These are phyloP conservation scores for Ferdinandea cuprea DNA, from an alignment of 2,888 invertebrate species.

Conservation along the genomic window DNA sequence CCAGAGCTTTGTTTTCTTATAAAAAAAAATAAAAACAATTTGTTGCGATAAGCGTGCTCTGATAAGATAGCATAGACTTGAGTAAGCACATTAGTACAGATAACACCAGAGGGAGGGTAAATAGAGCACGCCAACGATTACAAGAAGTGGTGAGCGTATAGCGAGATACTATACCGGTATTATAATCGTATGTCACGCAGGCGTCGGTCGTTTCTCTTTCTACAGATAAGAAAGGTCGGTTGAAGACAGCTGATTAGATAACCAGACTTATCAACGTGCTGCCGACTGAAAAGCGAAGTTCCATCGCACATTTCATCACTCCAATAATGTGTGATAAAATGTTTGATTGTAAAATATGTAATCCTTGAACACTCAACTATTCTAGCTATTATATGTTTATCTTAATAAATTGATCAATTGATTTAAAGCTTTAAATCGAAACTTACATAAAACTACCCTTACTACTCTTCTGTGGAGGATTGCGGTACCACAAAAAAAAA, in stretches of 20 bases:
- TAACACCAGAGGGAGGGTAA: conserved; percentile 32
- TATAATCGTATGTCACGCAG: conserved; percentile 19
- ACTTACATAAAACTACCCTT: no score
- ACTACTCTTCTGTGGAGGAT: no score
- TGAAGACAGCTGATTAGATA: conserved; percentile 62
- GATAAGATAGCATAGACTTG: conserved; percentile 50
- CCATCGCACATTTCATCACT: conserved; percentile 23
- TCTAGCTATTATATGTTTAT: no score
- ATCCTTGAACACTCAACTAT: background rate
- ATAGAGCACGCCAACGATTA: conserved; percentile 30
- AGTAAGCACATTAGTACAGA: conserved; percentile 25
- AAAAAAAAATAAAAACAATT: background rate
- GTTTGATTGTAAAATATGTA: conserved; percentile 9
- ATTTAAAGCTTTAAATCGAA: no score
- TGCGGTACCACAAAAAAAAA: no score
- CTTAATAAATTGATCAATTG: no score
- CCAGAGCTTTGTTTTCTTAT: conserved; percentile 16
- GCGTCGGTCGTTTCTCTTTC: background rate
- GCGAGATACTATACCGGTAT: background rate
- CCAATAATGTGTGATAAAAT: conserved; percentile 5
- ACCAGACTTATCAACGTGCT: conserved; percentile 20
- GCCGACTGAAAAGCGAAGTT: conserved; percentile 29
- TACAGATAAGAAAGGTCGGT: conserved; percentile 60
- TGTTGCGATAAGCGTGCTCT: conserved; percentile 37
- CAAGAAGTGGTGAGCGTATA: background rate